Percentiles rank a stretch among this genome's conserved stretches.
Evolutionary conservation across 1,140 invertebrate genomes (phyloP).

Genomic region (Cherax quadricarinatus): DNA sequence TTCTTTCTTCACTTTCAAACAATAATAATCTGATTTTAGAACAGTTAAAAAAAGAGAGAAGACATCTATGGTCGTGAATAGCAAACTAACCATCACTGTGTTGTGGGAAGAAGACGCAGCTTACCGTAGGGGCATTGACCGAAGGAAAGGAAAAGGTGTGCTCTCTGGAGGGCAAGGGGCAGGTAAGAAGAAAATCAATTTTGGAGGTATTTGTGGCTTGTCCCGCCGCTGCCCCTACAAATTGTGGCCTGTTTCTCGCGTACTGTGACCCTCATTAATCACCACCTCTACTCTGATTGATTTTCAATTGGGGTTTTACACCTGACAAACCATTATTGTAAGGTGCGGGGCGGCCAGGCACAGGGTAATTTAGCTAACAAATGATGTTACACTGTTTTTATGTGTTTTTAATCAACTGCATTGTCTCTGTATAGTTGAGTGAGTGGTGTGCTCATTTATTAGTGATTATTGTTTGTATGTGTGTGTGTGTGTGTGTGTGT

Average conservation of each 20-base stretch:
- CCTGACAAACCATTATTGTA: constrained; percentile 62
- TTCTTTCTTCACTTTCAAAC: not conserved
- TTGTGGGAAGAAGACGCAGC: not conserved
- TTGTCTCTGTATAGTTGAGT: not conserved
- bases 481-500: constrained; percentile 6
- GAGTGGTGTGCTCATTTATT: not conserved
- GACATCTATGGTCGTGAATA: no score
- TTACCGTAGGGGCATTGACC: not conserved
- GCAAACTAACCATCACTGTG: no score
- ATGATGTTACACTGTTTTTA: not conserved
- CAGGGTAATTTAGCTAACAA: constrained; percentile 15
- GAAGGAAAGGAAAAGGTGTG: not conserved
- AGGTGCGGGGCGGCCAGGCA: not conserved
- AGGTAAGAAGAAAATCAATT: constrained; percentile 61
- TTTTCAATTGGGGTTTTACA: constrained; percentile 64
- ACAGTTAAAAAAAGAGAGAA: no score
- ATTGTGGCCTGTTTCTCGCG: constrained; percentile 62
- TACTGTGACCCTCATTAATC: constrained; percentile 65
- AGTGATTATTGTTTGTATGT: constrained; percentile 7
- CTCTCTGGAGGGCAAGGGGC: constrained; percentile 29
- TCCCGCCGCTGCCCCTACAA: constrained; percentile 35
- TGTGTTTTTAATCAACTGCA: not conserved
- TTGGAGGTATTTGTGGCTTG: constrained; percentile 61
- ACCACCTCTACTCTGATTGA: constrained; percentile 49
- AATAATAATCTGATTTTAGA: not conserved